Evolutionary conservation across 2,113 vertebrate genomes (phyloP).

Genomic region (Microtus ochrogaster): DNA sequence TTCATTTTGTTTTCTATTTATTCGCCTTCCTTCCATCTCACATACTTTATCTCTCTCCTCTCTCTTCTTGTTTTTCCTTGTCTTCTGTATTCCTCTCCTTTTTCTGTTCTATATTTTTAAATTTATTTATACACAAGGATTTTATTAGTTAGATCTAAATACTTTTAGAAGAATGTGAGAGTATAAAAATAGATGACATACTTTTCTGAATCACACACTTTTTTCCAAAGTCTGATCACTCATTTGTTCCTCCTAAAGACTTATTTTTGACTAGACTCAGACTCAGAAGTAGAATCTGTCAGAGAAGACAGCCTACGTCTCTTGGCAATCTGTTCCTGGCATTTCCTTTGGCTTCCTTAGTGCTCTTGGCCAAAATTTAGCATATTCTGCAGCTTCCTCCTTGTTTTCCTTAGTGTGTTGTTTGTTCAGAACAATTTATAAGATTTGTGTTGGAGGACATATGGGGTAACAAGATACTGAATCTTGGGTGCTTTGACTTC

Average conservation of each 20-base stretch:
- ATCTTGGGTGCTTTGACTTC: neutral
- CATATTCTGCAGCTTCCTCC: neutral
- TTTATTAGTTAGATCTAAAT: neutral
- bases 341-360: neutral
- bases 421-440: neutral
- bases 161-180: neutral
- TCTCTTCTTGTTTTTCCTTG: neutral
- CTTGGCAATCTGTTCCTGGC: neutral
- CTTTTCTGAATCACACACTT: neutral
- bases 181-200: neutral
- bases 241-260: neutral
- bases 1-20: neutral
- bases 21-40: neutral
- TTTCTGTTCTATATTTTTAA: neutral
- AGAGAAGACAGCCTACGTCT: neutral
- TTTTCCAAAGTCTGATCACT: neutral
- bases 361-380: neutral
- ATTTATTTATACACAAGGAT: neutral
- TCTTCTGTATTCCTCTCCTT: neutral
- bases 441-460: too few species aligned
- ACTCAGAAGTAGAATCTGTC: neutral
- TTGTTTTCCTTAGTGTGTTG: neutral
- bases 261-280: neutral
- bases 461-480: neutral
- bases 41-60: neutral